Base-by-base conservation (phyloP, 2,888 invertebrate species). In the Holacanthella duospinosa region DNA sequence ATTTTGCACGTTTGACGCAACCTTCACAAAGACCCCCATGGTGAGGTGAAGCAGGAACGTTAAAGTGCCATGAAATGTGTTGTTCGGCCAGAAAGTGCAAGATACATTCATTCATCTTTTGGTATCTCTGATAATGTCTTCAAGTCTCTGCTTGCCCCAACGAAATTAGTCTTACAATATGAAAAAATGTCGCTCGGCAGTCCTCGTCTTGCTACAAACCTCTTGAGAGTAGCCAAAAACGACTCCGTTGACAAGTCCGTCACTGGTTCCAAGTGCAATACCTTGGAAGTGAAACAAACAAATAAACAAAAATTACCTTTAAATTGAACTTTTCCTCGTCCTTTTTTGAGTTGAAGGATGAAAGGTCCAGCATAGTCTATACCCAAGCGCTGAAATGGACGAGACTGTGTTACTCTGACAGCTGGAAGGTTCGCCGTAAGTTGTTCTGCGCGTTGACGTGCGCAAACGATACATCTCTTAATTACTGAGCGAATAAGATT, bases 251-350 rank as follows among this genome's bases (percentile, higher is more conserved):
- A 59, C 19, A 66, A 29, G 55, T 61, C 59, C n/a, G 44, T 58
- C 0, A 61, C 59, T 12, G 58, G 21, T 21, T 64, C 55, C 16
- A 66, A 55, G 25, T 77, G 75, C 1, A 75, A 57, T 9, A 75
- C 74, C 63, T 69, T 71, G 2, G 74, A 74, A 1, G 64, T 48
- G 43, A 75, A 62, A 60, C 75, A 74, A n/a, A 74, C 65, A 58
- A 74, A 75, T 43, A 75, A 9, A 57, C 70, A 69, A 21, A 75
- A 55, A 67, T 74, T 75, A 3, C 57, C 59, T 62, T 74, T 74
- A 1, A 64, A 65, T 24, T 59, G 29, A 27, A 64, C 62, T 2
- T 61, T 28, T 19, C 65, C 66, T 64, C 74, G 44, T 4, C 65
- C 59, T 9, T 55, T 55, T 26, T 64, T 62, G 53, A 70, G 66